Percentiles rank a stretch among this genome's conserved stretches.
Evolutionary conservation across 2,797 vertebrate species (phyloP).

Genomic region (Chromis chromis): DNA sequence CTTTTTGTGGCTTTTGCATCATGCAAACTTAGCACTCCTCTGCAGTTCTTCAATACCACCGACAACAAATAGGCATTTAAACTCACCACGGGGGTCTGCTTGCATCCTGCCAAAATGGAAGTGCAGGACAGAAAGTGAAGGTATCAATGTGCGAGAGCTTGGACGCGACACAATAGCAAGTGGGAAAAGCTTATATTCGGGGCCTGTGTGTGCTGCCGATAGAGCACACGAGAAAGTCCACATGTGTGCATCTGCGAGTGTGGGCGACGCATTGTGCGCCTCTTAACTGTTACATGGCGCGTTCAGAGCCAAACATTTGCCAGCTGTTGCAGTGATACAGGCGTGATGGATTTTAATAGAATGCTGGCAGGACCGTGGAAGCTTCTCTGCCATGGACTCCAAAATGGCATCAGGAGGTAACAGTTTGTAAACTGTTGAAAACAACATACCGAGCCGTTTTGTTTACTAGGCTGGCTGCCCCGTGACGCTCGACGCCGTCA

Average conservation of each 20-base stretch:
- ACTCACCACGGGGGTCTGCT: constrained; percentile 67
- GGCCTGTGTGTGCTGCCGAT: neutral
- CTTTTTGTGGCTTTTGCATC: constrained; percentile 57
- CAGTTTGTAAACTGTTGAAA: constrained; percentile 23
- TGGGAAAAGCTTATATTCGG: constrained; percentile 14
- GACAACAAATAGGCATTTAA: constrained; percentile 77
- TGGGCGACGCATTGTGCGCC: neutral
- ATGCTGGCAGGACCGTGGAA: constrained; percentile 2
- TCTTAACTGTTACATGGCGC: constrained; percentile 5
- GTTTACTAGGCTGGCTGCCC: constrained; percentile 15
- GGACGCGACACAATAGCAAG: constrained; percentile 1
- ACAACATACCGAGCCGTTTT: constrained; percentile 10
- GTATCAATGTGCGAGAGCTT: constrained; percentile 16
- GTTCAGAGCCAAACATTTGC: constrained; percentile 10
- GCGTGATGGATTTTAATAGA: constrained; percentile 33
- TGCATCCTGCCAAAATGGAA: constrained; percentile 54
- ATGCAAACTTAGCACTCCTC: constrained; percentile 61
- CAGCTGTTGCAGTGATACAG: constrained; percentile 32
- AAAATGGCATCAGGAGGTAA: constrained; percentile 14
- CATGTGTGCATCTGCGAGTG: constrained; percentile 3
- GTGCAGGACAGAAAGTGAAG: constrained; percentile 23
- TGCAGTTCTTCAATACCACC: constrained; percentile 39
- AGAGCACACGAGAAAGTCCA: neutral
- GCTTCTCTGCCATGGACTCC: neutral
- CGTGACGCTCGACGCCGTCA: neutral